phyloP scores from a whole-genome alignment of 2,888 invertebrate species.

The Osmoderma eremita region DNA sequence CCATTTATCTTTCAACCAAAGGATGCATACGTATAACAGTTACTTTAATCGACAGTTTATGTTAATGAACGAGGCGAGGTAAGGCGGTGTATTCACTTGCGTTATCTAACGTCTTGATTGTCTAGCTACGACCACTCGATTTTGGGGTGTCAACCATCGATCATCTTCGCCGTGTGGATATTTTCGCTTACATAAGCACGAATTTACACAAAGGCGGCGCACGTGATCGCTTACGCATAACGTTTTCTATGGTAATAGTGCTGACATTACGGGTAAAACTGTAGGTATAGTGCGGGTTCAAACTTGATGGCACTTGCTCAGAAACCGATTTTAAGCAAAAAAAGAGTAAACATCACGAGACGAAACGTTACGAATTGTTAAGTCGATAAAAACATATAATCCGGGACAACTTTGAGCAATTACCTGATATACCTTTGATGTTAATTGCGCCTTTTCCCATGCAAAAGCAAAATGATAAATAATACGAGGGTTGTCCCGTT shows the following conservation, averaged over 20 bases:
- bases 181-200: slow-evolving; percentile 26
- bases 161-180: slow-evolving; percentile 15
- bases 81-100: slow-evolving; percentile 41
- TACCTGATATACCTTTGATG: too few species aligned
- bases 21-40: slow-evolving; percentile 40
- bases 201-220: slow-evolving; percentile 15
- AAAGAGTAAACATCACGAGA: too few species aligned
- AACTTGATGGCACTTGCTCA: too few species aligned
- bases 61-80: slow-evolving; percentile 49
- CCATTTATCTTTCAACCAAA: slow-evolving; percentile 43
- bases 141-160: slow-evolving; percentile 33
- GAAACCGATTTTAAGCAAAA: too few species aligned
- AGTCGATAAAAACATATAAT: too few species aligned
- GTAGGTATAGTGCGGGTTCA: not conserved
- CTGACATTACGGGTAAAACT: slow-evolving; percentile 7
- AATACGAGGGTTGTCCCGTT: too few species aligned
- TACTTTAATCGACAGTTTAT: slow-evolving; percentile 47
- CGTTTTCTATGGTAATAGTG: slow-evolving; percentile 18
- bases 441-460: too few species aligned
- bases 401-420: too few species aligned
- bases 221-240: slow-evolving; percentile 19
- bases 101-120: slow-evolving; percentile 49
- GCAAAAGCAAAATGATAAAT: too few species aligned
- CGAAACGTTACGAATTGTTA: too few species aligned
- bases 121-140: slow-evolving; percentile 22